Conservation (phyloP, 2,888 invertebrate genomes). For the Diaprepes abbreviatus region DNA sequence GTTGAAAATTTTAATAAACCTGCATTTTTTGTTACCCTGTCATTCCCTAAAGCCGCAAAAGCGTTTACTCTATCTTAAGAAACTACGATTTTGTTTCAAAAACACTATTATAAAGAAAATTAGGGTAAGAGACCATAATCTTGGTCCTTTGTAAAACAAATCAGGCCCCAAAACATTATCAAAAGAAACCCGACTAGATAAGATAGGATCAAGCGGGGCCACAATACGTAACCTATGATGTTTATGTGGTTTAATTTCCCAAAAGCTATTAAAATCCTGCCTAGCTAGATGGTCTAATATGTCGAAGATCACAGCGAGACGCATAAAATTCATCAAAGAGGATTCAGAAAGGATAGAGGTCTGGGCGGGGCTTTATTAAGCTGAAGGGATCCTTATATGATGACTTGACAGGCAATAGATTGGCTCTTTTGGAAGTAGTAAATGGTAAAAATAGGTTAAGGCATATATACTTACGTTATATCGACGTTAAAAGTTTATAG, state of each 20-base stretch:
- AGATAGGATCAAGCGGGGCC: slow-evolving; percentile 60
- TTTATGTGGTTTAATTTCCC: slow-evolving; percentile 68
- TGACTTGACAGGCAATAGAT: slow-evolving; percentile 41
- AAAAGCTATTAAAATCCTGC: slow-evolving; percentile 66
- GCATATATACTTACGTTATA: too few species aligned
- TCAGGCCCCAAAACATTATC: slow-evolving; percentile 40
- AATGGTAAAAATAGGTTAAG: slow-evolving; percentile 11
- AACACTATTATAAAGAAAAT: slow-evolving; percentile 19
- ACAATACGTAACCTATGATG: slow-evolving; percentile 64
- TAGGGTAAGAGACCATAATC: slow-evolving; percentile 37
- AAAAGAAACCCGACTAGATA: slow-evolving; percentile 46
- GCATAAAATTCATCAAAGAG: slow-evolving; percentile 67
- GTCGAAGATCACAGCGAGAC: slow-evolving; percentile 62
- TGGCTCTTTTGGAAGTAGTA: slow-evolving; percentile 27
- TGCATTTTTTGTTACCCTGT: too few species aligned
- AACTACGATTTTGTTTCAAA: neutral
- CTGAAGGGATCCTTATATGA: slow-evolving; percentile 41
- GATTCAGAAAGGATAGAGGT: slow-evolving; percentile 51
- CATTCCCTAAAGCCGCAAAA: too few species aligned
- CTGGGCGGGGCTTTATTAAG: slow-evolving; percentile 48
- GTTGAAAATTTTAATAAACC: too few species aligned
- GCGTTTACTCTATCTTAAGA: neutral
- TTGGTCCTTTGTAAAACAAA: slow-evolving; percentile 44
- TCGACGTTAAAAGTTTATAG: too few species aligned
- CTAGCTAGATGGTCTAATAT: slow-evolving; percentile 62